phyloP scores from a whole-genome alignment of 2,888 invertebrate species.

The Apamea anceps region DNA sequence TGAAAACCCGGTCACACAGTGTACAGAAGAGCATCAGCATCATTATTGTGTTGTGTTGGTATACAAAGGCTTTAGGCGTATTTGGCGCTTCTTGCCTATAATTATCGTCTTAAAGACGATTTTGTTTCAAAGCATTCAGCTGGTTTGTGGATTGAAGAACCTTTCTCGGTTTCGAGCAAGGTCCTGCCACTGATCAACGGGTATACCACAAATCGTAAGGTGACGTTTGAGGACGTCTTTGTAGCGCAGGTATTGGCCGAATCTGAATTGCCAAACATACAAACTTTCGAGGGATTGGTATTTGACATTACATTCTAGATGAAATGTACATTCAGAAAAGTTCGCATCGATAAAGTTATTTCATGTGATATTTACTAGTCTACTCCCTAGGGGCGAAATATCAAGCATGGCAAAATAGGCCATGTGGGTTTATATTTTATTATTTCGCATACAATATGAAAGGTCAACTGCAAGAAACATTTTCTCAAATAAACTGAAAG shows the following conservation, averaged over 20 bases:
- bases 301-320: background rate
- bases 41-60: background rate
- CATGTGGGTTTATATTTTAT: constrained; percentile 50
- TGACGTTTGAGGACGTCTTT: background rate
- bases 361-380: constrained; percentile 68
- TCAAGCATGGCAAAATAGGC: constrained; percentile 57
- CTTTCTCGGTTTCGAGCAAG: background rate
- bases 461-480: constrained; percentile 52
- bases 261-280: background rate
- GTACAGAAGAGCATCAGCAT: background rate
- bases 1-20: background rate
- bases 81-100: background rate
- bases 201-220: background rate
- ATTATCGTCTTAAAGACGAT: background rate
- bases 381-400: constrained; percentile 65
- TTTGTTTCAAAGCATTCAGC: background rate
- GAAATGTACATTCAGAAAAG: background rate
- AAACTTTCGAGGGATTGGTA: background rate
- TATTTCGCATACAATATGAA: constrained; percentile 44
- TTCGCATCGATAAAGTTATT: constrained; percentile 57
- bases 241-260: background rate
- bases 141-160: background rate
- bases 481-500: constrained; percentile 28
- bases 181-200: background rate
- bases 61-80: background rate